These are phyloP conservation scores for Idris sp. DNA, from an alignment of 1,140 invertebrate genomes.

Conservation along the genomic window DNA sequence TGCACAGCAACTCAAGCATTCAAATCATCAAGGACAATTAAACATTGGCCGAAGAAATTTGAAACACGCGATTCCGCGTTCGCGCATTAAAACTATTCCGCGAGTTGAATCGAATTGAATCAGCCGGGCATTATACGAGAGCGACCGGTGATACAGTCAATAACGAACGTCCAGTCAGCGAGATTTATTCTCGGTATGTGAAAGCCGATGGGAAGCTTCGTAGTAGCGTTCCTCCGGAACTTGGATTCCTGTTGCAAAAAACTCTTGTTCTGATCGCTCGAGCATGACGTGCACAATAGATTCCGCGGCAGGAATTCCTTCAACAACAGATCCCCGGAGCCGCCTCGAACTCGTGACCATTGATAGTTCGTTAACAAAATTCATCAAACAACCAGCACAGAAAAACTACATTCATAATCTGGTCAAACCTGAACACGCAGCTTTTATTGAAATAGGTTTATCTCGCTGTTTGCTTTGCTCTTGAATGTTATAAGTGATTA, in stretches of 20 bases:
- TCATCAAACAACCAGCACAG: slow-evolving; percentile 19
- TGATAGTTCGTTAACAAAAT: slow-evolving; percentile 55
- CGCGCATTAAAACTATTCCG: slow-evolving; percentile 49
- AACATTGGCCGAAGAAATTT: slow-evolving; percentile 50
- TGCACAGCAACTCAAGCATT: slow-evolving; percentile 31
- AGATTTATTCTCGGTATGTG: slow-evolving; percentile 64
- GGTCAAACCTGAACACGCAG: too few relatives aligned
- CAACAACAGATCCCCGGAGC: slow-evolving; percentile 41
- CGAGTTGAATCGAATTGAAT: slow-evolving; percentile 55
- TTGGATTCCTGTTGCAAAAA: slow-evolving; percentile 61
- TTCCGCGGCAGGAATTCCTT: slow-evolving; percentile 56
- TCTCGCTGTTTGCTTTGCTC: too few relatives aligned
- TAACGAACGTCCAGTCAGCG: slow-evolving; percentile 59
- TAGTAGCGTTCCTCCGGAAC: slow-evolving; percentile 60
- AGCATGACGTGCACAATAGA: slow-evolving; percentile 64
- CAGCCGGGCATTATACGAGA: slow-evolving; percentile 53
- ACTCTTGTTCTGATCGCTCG: slow-evolving; percentile 63
- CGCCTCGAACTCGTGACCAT: slow-evolving; percentile 14
- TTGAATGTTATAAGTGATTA: too few relatives aligned
- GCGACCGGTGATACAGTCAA: slow-evolving; percentile 59
- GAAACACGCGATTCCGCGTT: slow-evolving; percentile 58
- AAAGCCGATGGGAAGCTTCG: slow-evolving; percentile 60
- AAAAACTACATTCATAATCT: background rate
- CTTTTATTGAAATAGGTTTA: background rate
- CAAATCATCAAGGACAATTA: slow-evolving; percentile 40